Evolutionary conservation across 2,888 invertebrate species (phyloP).

Genomic region (Cantharis flavilabris): DNA sequence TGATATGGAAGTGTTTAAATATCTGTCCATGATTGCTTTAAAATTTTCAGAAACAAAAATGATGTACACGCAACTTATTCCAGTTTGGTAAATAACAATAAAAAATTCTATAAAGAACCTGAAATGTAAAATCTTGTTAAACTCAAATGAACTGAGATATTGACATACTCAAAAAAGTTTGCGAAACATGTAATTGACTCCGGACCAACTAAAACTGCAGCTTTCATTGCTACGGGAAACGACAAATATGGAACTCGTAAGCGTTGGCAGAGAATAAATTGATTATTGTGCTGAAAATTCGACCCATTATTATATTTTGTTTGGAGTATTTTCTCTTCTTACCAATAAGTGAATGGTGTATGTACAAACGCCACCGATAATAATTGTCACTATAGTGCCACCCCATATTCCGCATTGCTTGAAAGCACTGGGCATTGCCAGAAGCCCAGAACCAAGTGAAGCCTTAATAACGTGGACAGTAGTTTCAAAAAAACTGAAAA

Average conservation of each 20-base stretch:
- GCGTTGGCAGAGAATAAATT: conserved; percentile 67
- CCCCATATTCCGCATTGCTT: conserved; percentile 80
- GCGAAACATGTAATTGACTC: conserved; percentile 64
- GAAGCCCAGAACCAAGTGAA: conserved; percentile 89
- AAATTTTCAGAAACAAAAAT: conserved; percentile 68
- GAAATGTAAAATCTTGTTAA: conserved; percentile 47
- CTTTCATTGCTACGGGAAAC: conserved; percentile 74
- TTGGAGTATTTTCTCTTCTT: conserved; percentile 48
- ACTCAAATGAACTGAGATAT: neutral
- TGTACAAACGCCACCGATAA: conserved; percentile 79
- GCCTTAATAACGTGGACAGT: conserved; percentile 87
- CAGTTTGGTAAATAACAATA: conserved; percentile 87
- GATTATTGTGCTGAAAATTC: conserved; percentile 37
- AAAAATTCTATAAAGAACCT: conserved; percentile 76
- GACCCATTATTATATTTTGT: neutral
- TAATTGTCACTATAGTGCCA: conserved; percentile 75
- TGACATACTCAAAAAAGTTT: conserved; percentile 88
- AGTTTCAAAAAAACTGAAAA: conserved; percentile 76
- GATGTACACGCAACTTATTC: conserved; percentile 95
- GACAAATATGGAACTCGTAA: conserved; percentile 76
- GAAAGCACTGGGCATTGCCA: conserved; percentile 94
- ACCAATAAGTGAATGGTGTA: conserved; percentile 89
- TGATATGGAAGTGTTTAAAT: conserved; percentile 33
- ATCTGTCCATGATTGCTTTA: conserved; percentile 45
- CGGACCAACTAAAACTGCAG: conserved; percentile 78